These are phyloP conservation scores for Hypselothyrea guttata DNA, from an alignment of 2,888 invertebrate genomes.

Conservation along the genomic window DNA sequence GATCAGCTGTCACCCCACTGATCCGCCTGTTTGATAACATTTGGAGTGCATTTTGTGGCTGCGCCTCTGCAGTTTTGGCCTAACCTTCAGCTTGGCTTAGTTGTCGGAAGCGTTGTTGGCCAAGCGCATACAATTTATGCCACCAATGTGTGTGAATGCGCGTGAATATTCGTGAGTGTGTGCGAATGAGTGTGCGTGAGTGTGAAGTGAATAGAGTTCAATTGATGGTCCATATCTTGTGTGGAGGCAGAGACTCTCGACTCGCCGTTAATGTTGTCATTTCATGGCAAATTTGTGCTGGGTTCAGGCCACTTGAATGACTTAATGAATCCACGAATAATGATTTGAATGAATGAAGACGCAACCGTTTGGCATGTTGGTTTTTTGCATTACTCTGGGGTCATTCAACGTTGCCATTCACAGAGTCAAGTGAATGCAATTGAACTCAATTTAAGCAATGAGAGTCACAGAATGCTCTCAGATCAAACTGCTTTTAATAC, in stretches of 20 bases:
- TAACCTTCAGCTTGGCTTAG: background rate
- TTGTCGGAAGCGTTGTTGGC: slow-evolving; percentile 55
- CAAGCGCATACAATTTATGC: slow-evolving; percentile 39
- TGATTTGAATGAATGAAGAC: slow-evolving; percentile 24
- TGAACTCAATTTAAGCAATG: too few species aligned
- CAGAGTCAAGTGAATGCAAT: too few species aligned
- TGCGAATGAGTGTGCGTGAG: background rate
- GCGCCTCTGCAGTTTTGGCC: background rate
- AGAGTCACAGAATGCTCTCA: too few species aligned
- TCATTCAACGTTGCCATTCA: slow-evolving; percentile 65
- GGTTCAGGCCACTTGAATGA: slow-evolving; percentile 55
- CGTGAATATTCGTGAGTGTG: background rate
- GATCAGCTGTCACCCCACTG: too few species aligned
- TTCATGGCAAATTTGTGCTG: slow-evolving; percentile 14
- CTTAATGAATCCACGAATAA: slow-evolving; percentile 56
- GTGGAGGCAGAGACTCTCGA: too few species aligned
- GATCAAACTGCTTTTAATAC: slow-evolving; percentile 37
- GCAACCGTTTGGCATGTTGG: slow-evolving; percentile 29
- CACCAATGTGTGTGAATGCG: slow-evolving; percentile 10
- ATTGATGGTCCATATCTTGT: too few species aligned
- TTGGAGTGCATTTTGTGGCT: background rate
- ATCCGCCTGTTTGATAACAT: slow-evolving; percentile 15
- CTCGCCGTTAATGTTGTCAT: slow-evolving; percentile 37
- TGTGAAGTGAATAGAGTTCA: slow-evolving; percentile 1
- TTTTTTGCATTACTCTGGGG: slow-evolving; percentile 22